These are phyloP conservation scores for Cataglyphis rosenhaueri DNA, from an alignment of 2,888 invertebrate species.

Conservation along the genomic window DNA sequence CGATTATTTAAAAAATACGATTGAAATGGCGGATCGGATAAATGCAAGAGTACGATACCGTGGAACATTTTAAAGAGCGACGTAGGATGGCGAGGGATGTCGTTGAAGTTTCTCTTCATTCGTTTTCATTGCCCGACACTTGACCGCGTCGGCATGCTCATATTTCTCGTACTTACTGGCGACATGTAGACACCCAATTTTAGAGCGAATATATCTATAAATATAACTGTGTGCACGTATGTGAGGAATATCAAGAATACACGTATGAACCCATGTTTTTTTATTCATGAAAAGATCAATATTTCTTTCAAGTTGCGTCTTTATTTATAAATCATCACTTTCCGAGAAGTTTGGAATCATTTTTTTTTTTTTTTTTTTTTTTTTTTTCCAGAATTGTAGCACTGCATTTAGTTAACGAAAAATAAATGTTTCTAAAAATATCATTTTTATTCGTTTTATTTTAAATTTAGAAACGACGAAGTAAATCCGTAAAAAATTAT, in stretches of 20 bases:
- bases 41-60: conserved; percentile 33
- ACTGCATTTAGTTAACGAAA: conserved; percentile 18
- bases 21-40: conserved; percentile 6
- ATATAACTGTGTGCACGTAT: conserved; percentile 31
- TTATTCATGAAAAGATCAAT: conserved; percentile 46
- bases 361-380: conserved; percentile 11
- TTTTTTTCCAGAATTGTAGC: background rate
- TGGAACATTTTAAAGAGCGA: conserved; percentile 36
- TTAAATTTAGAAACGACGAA: background rate
- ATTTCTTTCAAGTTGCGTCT: conserved; percentile 40
- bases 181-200: conserved; percentile 50
- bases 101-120: conserved; percentile 65
- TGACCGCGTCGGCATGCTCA: conserved; percentile 47
- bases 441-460: background rate
- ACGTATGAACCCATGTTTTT: conserved; percentile 23
- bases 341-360: background rate
- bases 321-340: conserved; percentile 46
- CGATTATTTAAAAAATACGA: conserved; percentile 1
- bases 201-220: conserved; percentile 47
- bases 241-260: conserved; percentile 29
- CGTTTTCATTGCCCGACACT: conserved; percentile 66
- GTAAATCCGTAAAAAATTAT: background rate
- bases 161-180: conserved; percentile 38
- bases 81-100: conserved; percentile 43
- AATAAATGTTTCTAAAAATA: background rate